phyloP scores from a whole-genome alignment of 2,888 invertebrate species.

The Tortricodes alternella region DNA sequence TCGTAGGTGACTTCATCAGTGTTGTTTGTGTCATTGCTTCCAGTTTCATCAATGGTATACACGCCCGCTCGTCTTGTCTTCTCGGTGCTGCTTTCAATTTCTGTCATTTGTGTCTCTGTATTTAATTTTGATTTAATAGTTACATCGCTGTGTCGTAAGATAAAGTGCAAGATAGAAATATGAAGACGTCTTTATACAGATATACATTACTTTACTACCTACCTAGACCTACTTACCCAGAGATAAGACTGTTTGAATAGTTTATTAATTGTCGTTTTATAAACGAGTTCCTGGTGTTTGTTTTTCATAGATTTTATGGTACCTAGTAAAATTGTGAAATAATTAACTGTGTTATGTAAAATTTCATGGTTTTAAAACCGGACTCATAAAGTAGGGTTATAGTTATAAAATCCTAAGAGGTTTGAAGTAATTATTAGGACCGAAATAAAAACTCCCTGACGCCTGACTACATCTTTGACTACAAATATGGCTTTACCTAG shows the following conservation, averaged over 20 bases:
- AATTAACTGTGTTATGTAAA: too few relatives aligned
- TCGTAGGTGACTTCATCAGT: conserved; percentile 51
- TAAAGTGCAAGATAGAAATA: background rate
- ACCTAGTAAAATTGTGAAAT: too few relatives aligned
- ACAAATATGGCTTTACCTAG: too few relatives aligned
- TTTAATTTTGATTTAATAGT: background rate
- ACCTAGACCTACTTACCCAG: background rate
- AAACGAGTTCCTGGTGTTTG: background rate
- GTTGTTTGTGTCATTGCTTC: conserved; percentile 2
- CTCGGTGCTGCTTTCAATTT: background rate
- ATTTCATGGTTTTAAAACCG: too few relatives aligned
- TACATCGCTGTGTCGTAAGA: background rate
- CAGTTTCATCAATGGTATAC: background rate
- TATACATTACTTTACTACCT: background rate
- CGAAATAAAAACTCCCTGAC: too few relatives aligned
- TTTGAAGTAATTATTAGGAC: too few relatives aligned
- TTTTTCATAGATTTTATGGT: too few relatives aligned
- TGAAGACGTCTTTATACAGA: background rate
- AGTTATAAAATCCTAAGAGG: too few relatives aligned
- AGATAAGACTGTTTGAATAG: conserved; percentile 18
- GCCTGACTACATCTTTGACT: too few relatives aligned
- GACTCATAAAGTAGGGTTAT: too few relatives aligned
- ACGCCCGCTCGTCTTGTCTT: background rate
- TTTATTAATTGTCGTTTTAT: background rate
- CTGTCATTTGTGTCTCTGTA: background rate